phyloP scores from a whole-genome alignment of 1,140 invertebrate genomes.

The Metopolophium dirhodum region DNA sequence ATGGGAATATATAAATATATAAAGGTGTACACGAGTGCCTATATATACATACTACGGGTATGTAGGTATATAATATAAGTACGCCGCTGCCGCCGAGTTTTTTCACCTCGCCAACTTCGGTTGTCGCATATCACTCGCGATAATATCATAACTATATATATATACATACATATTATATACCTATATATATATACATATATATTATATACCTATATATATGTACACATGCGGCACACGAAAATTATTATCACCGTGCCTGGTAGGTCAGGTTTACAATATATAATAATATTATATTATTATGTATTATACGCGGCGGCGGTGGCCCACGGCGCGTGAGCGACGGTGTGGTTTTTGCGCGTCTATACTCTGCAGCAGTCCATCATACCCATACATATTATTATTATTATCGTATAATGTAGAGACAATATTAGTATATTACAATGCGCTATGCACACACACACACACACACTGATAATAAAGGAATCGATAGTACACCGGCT shows the following conservation, averaged over 20 bases:
- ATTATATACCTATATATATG: no score
- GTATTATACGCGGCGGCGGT: not conserved
- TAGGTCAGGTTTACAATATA: not conserved
- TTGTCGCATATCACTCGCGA: not conserved
- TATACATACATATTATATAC: not conserved
- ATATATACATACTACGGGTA: no score
- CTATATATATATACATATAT: no score
- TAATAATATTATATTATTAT: not conserved
- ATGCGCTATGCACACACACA: not conserved
- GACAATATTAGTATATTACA: not conserved
- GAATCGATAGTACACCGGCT: no score
- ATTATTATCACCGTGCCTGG: not conserved
- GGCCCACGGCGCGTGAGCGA: no score
- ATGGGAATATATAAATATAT: not conserved
- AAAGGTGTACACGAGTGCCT: no score
- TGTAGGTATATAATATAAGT: no score
- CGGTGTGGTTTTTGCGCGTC: not conserved
- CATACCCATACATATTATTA: not conserved
- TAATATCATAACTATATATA: not conserved
- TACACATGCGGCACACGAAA: not conserved
- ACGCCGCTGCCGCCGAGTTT: not conserved
- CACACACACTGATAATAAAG: no score
- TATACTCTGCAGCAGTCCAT: not conserved
- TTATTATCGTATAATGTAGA: not conserved
- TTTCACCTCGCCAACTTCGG: constrained; percentile 24